Conservation (phyloP, 2,888 invertebrate species). For the Zygaena filipendulae region DNA sequence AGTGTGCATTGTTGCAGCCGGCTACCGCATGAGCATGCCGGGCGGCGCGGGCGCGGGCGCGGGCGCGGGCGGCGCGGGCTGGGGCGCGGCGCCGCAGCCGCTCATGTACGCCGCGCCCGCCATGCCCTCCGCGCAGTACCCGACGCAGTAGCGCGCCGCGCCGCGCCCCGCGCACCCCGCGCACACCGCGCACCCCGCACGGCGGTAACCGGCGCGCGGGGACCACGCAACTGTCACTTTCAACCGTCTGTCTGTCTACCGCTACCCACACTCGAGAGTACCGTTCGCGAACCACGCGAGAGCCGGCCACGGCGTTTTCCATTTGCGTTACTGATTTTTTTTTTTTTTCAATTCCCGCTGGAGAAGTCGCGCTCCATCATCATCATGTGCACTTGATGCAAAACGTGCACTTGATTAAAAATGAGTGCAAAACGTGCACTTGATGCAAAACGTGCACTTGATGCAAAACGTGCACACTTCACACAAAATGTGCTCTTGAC, state of each 20-base stretch:
- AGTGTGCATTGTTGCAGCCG: slow-evolving; percentile 35
- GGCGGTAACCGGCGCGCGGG: neutral
- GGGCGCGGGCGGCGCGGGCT: slow-evolving; percentile 44
- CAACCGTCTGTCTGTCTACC: too few relatives aligned
- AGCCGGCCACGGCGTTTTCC: too few relatives aligned
- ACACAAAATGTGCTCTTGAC: too few relatives aligned
- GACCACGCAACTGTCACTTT: neutral
- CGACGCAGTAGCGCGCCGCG: slow-evolving; percentile 76
- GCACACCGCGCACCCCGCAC: neutral
- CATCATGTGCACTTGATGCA: neutral
- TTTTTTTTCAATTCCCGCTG: too few relatives aligned
- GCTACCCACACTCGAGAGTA: too few relatives aligned
- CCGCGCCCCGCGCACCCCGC: slow-evolving; percentile 11
- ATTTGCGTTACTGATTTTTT: too few relatives aligned
- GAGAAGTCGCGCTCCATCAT: slow-evolving; percentile 6
- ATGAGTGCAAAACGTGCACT: slow-evolving; percentile 24
- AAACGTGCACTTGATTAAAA: slow-evolving; percentile 11
- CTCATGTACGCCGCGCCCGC: slow-evolving; percentile 83
- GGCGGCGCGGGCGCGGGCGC: slow-evolving; percentile 60
- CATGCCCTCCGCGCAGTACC: slow-evolving; percentile 85
- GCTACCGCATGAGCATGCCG: slow-evolving; percentile 74
- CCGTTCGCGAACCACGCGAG: too few relatives aligned
- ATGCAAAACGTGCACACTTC: too few relatives aligned
- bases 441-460: too few relatives aligned
- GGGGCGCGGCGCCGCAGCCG: slow-evolving; percentile 70